Base-by-base conservation (phyloP, 2,888 invertebrate species). In the Heliconius sara region DNA sequence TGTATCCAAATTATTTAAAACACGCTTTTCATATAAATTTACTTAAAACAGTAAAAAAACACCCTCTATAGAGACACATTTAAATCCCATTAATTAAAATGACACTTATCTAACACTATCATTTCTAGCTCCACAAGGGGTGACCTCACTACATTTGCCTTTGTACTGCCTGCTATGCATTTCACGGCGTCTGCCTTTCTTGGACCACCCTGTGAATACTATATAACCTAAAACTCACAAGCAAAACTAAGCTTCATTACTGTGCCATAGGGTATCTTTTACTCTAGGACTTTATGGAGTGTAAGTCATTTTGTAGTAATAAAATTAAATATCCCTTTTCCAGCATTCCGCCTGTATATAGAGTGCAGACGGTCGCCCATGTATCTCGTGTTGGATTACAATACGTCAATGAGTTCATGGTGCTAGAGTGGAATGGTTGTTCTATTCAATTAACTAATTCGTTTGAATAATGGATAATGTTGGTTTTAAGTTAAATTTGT, bases 111-210 rank as follows among this genome's bases (percentile, higher is more conserved):
- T 75, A 75, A 27, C 47, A 34, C 63, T 71, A 57, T 68, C 67
- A 79, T n/a, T 65, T 76, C 52, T 79, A 79, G 70, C 70, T 76
- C 34, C 65, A 52, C 25, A 65, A 79, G 67, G 82, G 72, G 74
- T 68, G 76, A 73, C 72, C 72, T 74, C 75, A 79, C 80, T 79
- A 71, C 72, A 81, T 81, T 79, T 79, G 76, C 79, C 81, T 81
- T 81, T 82, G 76, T 81, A 80, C 73, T 65, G 72, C 75, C 75
- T 79, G 79, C 79, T 81, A 76, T 79, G 82, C 81, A 82, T 82
- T 82, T 81, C 81, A 82, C 81, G 79, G 80, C 74, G 72, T 78
- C 80, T 77, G 80, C 65, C 66, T 82, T 52, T 52, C 63, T 30
- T 19, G 43, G 25, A 43, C 22, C 39, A 13, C 12, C 7, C 13